A percentile compares a stretch with the other conserved stretches of the same genome.
Conservation (phyloP, 2,888 invertebrate species). For the Antitype chi region DNA sequence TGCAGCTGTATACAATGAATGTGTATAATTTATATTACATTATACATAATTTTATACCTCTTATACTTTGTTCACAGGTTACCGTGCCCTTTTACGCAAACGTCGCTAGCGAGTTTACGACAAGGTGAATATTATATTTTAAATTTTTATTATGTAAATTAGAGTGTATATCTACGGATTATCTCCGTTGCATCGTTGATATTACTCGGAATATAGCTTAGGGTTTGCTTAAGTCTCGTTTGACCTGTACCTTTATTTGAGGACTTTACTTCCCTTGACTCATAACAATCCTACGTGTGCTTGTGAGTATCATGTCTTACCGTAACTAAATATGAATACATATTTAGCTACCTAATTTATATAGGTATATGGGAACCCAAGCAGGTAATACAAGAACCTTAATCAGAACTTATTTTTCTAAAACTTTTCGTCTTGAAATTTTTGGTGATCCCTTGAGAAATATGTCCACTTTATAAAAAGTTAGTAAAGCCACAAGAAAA, state of each 20-base stretch:
- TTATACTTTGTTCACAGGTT: slow-evolving; percentile 91
- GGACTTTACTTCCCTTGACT: background rate
- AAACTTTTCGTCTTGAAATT: slow-evolving; percentile 13
- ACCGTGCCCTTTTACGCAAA: slow-evolving; percentile 95
- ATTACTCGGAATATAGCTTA: slow-evolving; percentile 30
- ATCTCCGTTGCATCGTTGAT: slow-evolving; percentile 47
- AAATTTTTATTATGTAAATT: slow-evolving; percentile 51
- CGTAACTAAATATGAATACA: background rate
- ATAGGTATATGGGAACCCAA: background rate
- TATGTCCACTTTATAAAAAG: background rate
- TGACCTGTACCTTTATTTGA: slow-evolving; percentile 8
- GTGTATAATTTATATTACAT: slow-evolving; percentile 59
- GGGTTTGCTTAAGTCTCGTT: slow-evolving; percentile 29
- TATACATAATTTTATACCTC: slow-evolving; percentile 46
- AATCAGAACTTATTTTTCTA: slow-evolving; percentile 4
- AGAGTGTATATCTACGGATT: slow-evolving; percentile 48
- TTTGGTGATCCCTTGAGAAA: slow-evolving; percentile 2
- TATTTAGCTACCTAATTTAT: background rate
- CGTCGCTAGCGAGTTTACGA: slow-evolving; percentile 94
- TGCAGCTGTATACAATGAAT: slow-evolving; percentile 64
- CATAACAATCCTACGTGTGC: slow-evolving; percentile 2
- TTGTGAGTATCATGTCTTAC: slow-evolving; percentile 5
- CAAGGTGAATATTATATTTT: slow-evolving; percentile 91
- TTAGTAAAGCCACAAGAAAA: slow-evolving; percentile 8
- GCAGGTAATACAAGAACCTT: background rate